Evolutionary conservation across 2,113 vertebrate genomes (phyloP).

Genomic region (Anseranas semipalmata): DNA sequence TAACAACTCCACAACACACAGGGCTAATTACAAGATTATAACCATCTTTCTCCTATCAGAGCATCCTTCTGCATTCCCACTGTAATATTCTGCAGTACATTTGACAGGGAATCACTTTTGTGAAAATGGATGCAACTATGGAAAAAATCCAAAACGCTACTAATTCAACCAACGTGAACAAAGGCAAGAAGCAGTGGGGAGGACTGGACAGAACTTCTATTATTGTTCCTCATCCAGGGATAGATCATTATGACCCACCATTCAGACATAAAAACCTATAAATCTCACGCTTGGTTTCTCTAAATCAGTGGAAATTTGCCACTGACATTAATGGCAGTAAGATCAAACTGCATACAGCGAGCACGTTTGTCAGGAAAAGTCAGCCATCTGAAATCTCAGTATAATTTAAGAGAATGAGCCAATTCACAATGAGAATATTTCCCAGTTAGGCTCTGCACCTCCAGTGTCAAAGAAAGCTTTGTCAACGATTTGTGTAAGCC

Average conservation of each 20-base stretch:
- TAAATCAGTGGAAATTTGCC: conserved; percentile 67
- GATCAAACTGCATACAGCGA: conserved; percentile 52
- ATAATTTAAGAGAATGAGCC: conserved; percentile 62
- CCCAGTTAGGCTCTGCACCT: conserved; percentile 23
- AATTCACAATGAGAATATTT: conserved; percentile 26
- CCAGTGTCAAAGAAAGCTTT: conserved; percentile 37
- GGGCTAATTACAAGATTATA: conserved; percentile 70
- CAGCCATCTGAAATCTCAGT: conserved; percentile 37
- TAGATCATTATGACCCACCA: conserved; percentile 54
- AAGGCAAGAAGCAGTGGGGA: conserved; percentile 44
- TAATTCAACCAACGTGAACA: conserved; percentile 49
- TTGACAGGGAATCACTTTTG: conserved; percentile 70
- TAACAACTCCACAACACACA: conserved; percentile 67
- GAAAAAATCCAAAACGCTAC: conserved; percentile 62
- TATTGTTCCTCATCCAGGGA: conserved; percentile 60
- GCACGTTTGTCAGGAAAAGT: conserved; percentile 62
- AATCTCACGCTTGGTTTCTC: conserved; percentile 58
- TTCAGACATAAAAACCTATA: conserved; percentile 56
- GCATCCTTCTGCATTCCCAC: conserved; percentile 36
- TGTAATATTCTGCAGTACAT: conserved; percentile 54
- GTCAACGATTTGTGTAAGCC: conserved; percentile 40
- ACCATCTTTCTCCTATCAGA: conserved; percentile 54
- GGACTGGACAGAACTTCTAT: conserved; percentile 52
- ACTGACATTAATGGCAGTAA: conserved; percentile 62
- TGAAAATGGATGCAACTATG: conserved; percentile 70